Evolutionary conservation across 2,888 invertebrate species (phyloP).

Genomic region (Epinotia ramella): DNA sequence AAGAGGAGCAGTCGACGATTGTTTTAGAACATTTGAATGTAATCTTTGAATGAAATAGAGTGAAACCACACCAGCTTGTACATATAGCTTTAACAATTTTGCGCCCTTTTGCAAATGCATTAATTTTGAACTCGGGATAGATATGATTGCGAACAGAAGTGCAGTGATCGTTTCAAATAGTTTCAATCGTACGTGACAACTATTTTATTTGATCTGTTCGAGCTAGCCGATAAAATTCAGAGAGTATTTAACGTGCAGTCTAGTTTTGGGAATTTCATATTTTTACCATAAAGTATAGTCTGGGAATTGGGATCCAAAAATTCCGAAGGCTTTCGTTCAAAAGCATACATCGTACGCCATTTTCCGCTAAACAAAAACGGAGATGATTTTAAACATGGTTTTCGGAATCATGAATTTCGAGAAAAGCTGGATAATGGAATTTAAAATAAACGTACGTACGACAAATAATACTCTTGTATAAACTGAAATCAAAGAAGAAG

Average conservation of each 20-base stretch:
- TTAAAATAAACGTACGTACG: no score
- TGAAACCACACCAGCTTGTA: neutral
- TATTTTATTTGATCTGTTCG: slow-evolving; percentile 1
- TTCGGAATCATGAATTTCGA: no score
- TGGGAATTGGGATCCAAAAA: no score
- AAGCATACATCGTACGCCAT: no score
- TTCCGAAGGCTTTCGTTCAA: no score
- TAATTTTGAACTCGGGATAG: slow-evolving; percentile 5
- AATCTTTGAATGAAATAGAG: neutral
- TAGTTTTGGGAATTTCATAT: no score
- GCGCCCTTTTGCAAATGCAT: neutral
- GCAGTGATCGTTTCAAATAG: slow-evolving; percentile 22
- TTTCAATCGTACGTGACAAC: slow-evolving; percentile 24
- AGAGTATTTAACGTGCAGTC: no score
- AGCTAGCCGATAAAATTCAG: neutral
- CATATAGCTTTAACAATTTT: neutral
- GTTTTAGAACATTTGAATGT: neutral
- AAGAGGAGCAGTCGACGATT: neutral
- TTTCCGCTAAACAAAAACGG: no score
- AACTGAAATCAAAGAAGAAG: neutral
- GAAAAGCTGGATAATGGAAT: no score
- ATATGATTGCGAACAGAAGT: neutral
- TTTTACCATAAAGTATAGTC: no score
- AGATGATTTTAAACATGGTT: no score
- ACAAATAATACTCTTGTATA: no score